Conservation (phyloP, 2,888 invertebrate genomes). For the Metacarcinus magister region DNA sequence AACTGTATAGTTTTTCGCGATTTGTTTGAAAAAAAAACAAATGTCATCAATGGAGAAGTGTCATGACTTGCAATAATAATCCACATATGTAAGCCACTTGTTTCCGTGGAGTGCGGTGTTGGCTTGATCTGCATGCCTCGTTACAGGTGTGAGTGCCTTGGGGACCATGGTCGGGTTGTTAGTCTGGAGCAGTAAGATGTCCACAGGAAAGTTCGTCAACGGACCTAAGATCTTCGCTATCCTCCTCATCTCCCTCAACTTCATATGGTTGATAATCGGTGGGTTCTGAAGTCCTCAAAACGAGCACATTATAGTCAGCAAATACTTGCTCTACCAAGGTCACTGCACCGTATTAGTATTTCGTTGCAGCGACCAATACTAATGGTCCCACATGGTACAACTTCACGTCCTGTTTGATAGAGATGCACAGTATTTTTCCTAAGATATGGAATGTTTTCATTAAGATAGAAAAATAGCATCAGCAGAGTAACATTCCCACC, state of each 20-base stretch:
- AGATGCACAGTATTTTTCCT: too few species aligned
- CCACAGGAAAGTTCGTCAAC: slow-evolving; percentile 23
- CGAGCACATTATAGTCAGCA: not conserved
- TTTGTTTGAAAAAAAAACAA: too few species aligned
- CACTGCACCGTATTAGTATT: too few species aligned
- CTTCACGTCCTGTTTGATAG: too few species aligned
- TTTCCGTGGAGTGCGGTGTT: not conserved
- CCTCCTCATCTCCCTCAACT: slow-evolving; percentile 57
- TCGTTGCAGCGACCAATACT: too few species aligned
- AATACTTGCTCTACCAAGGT: not conserved
- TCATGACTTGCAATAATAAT: too few species aligned
- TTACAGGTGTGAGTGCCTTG: slow-evolving; percentile 52
- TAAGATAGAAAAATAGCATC: not conserved
- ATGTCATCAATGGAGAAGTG: too few species aligned
- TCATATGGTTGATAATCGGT: slow-evolving; percentile 56
- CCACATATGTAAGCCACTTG: too few species aligned
- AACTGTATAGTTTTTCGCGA: too few species aligned
- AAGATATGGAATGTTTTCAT: too few species aligned
- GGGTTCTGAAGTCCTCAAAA: not conserved
- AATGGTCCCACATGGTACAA: too few species aligned
- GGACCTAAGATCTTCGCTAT: slow-evolving; percentile 52
- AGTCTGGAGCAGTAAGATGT: slow-evolving; percentile 45
- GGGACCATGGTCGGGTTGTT: slow-evolving; percentile 19
- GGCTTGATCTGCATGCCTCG: not conserved
- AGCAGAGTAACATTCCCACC: not conserved